Evolutionary conservation across 2,113 vertebrate species (phyloP).

Genomic region (Ivindomyrus marchei): DNA sequence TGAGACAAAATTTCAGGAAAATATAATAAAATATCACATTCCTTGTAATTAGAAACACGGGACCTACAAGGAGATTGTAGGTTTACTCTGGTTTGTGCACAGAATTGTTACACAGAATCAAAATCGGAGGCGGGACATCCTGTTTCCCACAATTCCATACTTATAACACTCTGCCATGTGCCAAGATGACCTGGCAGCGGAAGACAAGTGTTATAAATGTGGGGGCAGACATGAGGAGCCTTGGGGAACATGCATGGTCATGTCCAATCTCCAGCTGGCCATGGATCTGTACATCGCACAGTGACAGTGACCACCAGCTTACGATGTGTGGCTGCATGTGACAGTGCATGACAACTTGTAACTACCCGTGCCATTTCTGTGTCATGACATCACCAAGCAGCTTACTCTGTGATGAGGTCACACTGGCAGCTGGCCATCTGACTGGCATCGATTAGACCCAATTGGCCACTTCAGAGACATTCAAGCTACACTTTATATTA

Average conservation of each 20-base stretch:
- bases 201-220: neutral
- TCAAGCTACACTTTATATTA: neutral
- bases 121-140: neutral
- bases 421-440: neutral
- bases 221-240: neutral
- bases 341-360: neutral
- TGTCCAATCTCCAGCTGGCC: neutral
- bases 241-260: neutral
- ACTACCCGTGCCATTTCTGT: neutral
- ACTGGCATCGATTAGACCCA: neutral
- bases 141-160: neutral
- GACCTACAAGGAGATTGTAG: neutral
- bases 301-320: neutral
- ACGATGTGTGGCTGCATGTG: neutral
- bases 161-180: neutral
- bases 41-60: neutral
- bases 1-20: neutral
- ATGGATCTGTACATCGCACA: neutral
- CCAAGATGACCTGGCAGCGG: neutral
- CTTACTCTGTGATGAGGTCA: neutral
- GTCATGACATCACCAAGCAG: neutral
- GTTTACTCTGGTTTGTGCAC: neutral
- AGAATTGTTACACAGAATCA: neutral
- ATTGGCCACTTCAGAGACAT: neutral
- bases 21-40: neutral